Evolutionary conservation across 2,113 vertebrate genomes (phyloP), one percentile per base, ranked within the genome.

Genomic region (Anthoscopus minutus): DNA sequence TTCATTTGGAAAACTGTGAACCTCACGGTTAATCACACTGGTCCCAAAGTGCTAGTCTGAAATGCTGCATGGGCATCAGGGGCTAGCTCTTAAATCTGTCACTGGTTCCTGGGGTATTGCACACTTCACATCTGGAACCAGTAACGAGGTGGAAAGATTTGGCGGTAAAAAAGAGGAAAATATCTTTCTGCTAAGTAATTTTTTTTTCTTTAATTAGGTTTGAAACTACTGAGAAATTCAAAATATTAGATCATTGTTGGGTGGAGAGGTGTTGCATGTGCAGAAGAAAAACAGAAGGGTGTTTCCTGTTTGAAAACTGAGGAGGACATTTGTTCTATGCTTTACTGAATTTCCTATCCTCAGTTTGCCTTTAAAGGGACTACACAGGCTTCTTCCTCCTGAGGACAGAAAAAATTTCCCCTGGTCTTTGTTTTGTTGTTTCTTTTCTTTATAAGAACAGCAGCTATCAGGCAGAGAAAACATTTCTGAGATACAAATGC

Each of bases 31-130:
- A 76, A 78, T 78, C 60, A 64, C 28, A 88, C 61, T 78, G 81
- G 44, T 95, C 86, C 78, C 87, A 65, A 79, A 85, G 89, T 57
- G 44, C 58, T 91, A 56, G 42, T 93, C 50, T 72, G 57, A 89
- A 94, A 60, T 0, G 1, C 65, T 60, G 77, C 77, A 48, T 9
- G 6, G 61, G 53, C 57, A 54, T 79, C 65, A 38, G 69, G 62
- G 70, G 28, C 84, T 79, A 38, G 72, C 56, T 86, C 65, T 93
- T 91, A 87, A 93, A 93, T 89, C 81, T 94, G 69, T 85, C 91
- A 42, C 31, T 72, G 40, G 19, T 67, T 93, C 69, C 83, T 69
- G 57, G 48, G 50, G 62, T n/a, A 47, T 24, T 69, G 33, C 61
- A 28, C n/a, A 4, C 42, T n/a, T 86, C 24, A 47, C 53, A 69